Conservation (phyloP, 2,888 invertebrate genomes). For the Plemyria rubiginata region DNA sequence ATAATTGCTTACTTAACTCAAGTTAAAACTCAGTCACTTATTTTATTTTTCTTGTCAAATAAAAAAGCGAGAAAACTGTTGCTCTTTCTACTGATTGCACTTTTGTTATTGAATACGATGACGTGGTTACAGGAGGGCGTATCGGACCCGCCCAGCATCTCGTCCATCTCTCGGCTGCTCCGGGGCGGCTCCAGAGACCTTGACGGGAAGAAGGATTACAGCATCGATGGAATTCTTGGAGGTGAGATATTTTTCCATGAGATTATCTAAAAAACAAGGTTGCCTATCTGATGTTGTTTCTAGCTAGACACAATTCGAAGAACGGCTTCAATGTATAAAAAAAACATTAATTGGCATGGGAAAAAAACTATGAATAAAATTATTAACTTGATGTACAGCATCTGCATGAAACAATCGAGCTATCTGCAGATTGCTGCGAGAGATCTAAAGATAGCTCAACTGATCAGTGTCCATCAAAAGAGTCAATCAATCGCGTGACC, state of each 20-base stretch:
- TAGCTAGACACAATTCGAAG: no score
- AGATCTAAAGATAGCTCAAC: no score
- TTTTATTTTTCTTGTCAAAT: not conserved
- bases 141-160: slow-evolving; percentile 97
- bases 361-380: no score
- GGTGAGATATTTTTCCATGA: slow-evolving; percentile 80
- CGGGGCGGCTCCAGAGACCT: slow-evolving; percentile 92
- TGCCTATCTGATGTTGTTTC: no score
- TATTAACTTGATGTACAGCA: no score
- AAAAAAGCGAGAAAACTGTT: not conserved
- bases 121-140: slow-evolving; percentile 90
- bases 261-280: not conserved
- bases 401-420: no score
- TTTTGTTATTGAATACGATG: slow-evolving; percentile 40
- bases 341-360: no score
- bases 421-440: no score
- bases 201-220: slow-evolving; percentile 94
- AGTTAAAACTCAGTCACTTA: not conserved
- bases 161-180: slow-evolving; percentile 95
- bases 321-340: no score
- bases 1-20: no score
- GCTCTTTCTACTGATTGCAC: slow-evolving; percentile 18
- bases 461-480: no score
- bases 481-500: no score
- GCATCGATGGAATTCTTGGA: slow-evolving; percentile 93